A percentile compares a stretch with the other conserved stretches of the same genome.
These are phyloP conservation scores for Protonibea diacanthus DNA, from an alignment of 2,797 vertebrate species.

Conservation along the genomic window DNA sequence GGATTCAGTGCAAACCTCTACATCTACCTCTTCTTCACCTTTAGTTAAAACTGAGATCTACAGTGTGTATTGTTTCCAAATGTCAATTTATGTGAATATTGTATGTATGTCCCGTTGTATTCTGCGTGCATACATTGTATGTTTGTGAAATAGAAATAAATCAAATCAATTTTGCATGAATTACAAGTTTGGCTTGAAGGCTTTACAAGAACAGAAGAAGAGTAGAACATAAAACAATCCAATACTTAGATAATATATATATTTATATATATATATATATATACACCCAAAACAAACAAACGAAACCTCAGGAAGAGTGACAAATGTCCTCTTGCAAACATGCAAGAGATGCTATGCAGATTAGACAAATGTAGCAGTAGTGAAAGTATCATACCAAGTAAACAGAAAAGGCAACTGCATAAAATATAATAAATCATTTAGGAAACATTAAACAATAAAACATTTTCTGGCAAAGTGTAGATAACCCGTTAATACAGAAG, in stretches of 20 bases:
- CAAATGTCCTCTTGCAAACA: too few species aligned
- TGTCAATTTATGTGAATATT: neutral
- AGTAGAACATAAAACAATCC: neutral
- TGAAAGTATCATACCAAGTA: neutral
- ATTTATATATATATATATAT: too few species aligned
- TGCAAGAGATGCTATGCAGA: neutral
- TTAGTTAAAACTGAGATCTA: slow-evolving; percentile 11
- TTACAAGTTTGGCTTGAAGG: neutral
- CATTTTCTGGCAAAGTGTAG: neutral
- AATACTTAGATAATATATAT: neutral
- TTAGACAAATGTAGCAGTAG: neutral
- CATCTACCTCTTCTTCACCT: slow-evolving; percentile 22
- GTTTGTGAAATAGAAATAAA: neutral
- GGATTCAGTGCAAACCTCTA: slow-evolving; percentile 14
- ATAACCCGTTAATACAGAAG: neutral
- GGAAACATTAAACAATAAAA: neutral
- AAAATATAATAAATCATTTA: neutral
- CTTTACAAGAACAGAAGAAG: too few species aligned
- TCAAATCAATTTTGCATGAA: neutral
- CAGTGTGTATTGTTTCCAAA: neutral
- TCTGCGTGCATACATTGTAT: neutral
- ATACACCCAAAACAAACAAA: too few species aligned
- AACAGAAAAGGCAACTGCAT: neutral
- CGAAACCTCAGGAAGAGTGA: neutral
- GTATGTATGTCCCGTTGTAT: neutral